Conservation (phyloP, 2,113 vertebrate genomes). For the Phaethornis superciliosus region DNA sequence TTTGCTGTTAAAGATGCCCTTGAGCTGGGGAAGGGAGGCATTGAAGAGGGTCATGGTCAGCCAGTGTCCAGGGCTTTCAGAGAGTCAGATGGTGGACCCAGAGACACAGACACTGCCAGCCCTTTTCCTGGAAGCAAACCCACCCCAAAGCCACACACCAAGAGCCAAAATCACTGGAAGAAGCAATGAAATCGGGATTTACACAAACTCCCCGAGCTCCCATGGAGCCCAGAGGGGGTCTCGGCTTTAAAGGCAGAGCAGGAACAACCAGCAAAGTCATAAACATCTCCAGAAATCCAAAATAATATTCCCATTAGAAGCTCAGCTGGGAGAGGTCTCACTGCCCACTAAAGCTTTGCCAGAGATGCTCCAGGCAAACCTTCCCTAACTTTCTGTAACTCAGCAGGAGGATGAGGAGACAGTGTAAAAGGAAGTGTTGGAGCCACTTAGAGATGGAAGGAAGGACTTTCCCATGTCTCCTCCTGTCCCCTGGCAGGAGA, state of each 20-base stretch:
- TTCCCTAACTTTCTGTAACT: neutral
- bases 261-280: neutral
- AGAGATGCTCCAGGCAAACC: neutral
- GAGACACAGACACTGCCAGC: accelerated
- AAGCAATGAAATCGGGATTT: neutral
- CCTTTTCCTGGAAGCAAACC: neutral
- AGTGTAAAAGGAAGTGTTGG: neutral
- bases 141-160: accelerated
- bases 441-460: neutral
- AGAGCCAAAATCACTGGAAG: neutral
- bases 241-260: neutral
- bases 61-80: neutral
- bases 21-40: constrained; percentile 47
- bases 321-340: neutral
- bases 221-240: accelerated
- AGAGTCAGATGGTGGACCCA: neutral
- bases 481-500: accelerated
- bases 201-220: neutral
- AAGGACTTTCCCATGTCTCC: neutral
- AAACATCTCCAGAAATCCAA: neutral
- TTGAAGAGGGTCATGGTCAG: neutral
- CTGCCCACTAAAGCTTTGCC: neutral
- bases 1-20: constrained; percentile 72
- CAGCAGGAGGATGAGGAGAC: neutral
- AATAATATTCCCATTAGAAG: accelerated